Base-by-base conservation (phyloP, 2,113 vertebrate species). In the Eira barbara region DNA sequence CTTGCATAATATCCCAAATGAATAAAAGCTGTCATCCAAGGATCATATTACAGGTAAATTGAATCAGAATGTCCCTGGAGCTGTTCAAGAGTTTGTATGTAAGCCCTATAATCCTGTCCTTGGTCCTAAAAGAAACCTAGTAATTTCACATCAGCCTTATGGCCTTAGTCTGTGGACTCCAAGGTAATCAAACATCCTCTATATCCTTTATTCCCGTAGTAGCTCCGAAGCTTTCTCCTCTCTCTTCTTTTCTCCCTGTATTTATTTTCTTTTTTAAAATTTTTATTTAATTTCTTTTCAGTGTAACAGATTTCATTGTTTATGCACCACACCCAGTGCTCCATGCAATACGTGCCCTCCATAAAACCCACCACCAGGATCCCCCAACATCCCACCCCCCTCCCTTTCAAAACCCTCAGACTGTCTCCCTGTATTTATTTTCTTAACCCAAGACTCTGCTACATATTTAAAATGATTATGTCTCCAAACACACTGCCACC, bases 1-100 rank as follows among this genome's bases (percentile, higher is more conserved):
- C 89, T 79, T 97, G 23, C 45, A 25, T 89, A 95, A 98, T 96
- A 61, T 34, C 63, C 93, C 13, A 81, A 97, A 94, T 57, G 69
- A 91, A 96, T 95, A 97, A 96, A 79, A 92, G 17, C 76, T 42
- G 65, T 36, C 69, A 63, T 36, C 83, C 67, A 98, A 91, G 57
- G 27, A 87, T 23, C 1, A 7, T 79, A 95, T 94, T 92, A 63
- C 36, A 71, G 67, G 39, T 76, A 69, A 91, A 49, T 59, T 92
- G 34, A 92, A 93, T 95, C 94, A 63, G 0, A 97, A 81, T 6
- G 8, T 59, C 87, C 96, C 71, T 90, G 55, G 47, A 90, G 57
- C 84, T 95, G 65, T 91, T 73, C 42, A 45, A 3, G 13, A 45
- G 17, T 73, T 97, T 96, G 25, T 93, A 1, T 52, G 80, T 89